phyloP scores from a whole-genome alignment of 2,113 vertebrate genomes.

The Ifrita kowaldi region DNA sequence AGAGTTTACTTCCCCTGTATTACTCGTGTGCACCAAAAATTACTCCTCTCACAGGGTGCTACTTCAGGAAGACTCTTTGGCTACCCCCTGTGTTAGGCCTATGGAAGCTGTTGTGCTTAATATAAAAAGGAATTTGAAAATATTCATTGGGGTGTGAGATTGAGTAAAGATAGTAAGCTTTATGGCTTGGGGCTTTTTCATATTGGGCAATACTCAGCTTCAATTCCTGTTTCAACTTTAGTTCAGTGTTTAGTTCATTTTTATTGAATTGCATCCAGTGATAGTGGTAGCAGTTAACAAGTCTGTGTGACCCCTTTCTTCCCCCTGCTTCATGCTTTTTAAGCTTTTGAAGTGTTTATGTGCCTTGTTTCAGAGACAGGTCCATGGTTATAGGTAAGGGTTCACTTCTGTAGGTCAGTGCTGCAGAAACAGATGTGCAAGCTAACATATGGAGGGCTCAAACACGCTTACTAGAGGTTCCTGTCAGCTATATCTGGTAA shows the following conservation, averaged over 20 bases:
- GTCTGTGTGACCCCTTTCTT: accelerated
- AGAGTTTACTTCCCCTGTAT: neutral
- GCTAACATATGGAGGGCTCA: neutral
- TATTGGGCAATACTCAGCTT: neutral
- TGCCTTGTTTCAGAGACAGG: neutral
- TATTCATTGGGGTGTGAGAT: accelerated
- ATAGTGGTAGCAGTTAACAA: neutral
- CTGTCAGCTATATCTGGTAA: neutral
- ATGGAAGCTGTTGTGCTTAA: neutral
- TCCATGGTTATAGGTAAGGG: accelerated
- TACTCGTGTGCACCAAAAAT: neutral
- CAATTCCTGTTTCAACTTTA: neutral
- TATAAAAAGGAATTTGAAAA: neutral
- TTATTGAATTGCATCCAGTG: neutral
- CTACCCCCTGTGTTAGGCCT: neutral
- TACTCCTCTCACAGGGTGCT: neutral
- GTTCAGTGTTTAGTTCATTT: neutral
- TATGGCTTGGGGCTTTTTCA: neutral
- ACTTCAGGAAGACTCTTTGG: neutral
- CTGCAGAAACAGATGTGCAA: neutral
- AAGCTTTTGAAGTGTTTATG: neutral
- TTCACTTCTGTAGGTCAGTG: neutral
- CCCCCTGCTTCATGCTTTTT: neutral
- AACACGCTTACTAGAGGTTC: neutral
- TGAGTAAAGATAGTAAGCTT: neutral